Conservation (phyloP, 2,797 vertebrate genomes). For the Chloroceryle inda region DNA sequence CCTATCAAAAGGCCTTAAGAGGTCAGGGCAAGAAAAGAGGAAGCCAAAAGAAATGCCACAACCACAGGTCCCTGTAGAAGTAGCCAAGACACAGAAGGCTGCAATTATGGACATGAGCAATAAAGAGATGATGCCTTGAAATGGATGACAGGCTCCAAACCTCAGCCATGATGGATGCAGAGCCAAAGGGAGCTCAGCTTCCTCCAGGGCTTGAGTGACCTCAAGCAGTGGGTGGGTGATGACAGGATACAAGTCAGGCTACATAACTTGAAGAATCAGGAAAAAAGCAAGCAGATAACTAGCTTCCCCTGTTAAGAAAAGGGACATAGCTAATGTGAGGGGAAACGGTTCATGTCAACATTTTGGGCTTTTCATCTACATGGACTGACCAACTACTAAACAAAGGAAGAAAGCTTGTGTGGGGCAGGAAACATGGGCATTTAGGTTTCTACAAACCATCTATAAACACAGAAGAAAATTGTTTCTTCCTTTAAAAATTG, state of each 20-base stretch:
- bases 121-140: not conserved
- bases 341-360: not conserved
- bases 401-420: not conserved
- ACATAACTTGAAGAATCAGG: not conserved
- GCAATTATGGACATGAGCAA: not conserved
- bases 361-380: not conserved
- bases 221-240: not conserved
- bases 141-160: not conserved
- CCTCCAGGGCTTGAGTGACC: not conserved
- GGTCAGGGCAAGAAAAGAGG: not conserved
- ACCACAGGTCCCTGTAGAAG: not conserved
- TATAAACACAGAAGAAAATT: not conserved
- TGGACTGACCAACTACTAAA: not conserved
- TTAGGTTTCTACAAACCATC: not conserved
- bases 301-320: not conserved
- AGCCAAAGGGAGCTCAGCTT: not conserved
- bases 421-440: not conserved
- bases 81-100: not conserved
- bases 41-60: not conserved
- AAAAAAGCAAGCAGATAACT: not conserved
- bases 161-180: not conserved
- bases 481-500: not conserved
- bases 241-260: not conserved
- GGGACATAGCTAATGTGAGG: not conserved
- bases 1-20: not conserved